Percentiles rank a stretch among this genome's conserved stretches.
Conservation (phyloP, 2,888 invertebrate species). For the Congeria kusceri region DNA sequence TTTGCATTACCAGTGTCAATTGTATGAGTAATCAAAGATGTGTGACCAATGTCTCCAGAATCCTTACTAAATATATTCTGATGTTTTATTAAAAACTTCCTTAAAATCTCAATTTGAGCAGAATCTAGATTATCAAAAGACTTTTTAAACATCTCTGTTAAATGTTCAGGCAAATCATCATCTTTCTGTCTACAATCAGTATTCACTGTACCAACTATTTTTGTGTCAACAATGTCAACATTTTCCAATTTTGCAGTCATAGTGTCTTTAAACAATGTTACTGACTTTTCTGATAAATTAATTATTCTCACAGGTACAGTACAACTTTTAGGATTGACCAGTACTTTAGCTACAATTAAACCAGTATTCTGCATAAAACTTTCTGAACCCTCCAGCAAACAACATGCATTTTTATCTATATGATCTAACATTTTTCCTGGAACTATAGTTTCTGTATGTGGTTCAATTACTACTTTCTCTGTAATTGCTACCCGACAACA, state of each 20-base stretch:
- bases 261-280: conserved; percentile 13
- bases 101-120: conserved; percentile 20
- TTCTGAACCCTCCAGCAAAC: too few species aligned
- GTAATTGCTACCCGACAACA: too few species aligned
- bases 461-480: too few species aligned
- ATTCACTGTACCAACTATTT: too few species aligned
- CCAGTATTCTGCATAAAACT: too few species aligned
- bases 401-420: too few species aligned
- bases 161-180: too few species aligned
- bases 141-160: conserved; percentile 26
- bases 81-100: conserved; percentile 25
- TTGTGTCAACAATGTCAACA: too few species aligned
- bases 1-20: conserved; percentile 44
- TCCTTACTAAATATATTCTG: too few species aligned
- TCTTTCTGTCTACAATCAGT: too few species aligned
- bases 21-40: conserved; percentile 24
- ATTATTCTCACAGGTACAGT: conserved; percentile 21
- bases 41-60: conserved; percentile 43
- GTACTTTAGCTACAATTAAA: conserved; percentile 40
- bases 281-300: conserved; percentile 27
- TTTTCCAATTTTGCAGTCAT: conserved; percentile 14
- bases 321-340: conserved; percentile 26
- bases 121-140: conserved; percentile 12
- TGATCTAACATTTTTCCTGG: too few species aligned
- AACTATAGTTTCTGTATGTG: too few species aligned